phyloP scores from a whole-genome alignment of 2,113 vertebrate species.

The Tachysurus fulvidraco region DNA sequence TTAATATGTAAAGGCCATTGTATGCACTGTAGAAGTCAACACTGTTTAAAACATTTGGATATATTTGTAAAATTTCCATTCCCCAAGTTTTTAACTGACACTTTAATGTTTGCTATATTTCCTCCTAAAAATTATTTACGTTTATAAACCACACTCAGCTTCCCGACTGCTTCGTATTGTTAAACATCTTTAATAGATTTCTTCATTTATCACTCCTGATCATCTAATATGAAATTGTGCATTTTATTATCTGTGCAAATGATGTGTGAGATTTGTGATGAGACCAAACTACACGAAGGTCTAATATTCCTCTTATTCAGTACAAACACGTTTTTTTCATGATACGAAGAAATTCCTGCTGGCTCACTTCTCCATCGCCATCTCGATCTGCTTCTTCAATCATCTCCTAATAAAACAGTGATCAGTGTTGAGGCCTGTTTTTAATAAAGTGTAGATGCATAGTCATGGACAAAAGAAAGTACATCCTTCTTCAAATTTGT shows the following conservation, averaged over 20 bases:
- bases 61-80: not conserved
- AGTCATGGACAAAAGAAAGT: not conserved
- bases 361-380: slow-evolving; percentile 91
- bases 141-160: not conserved
- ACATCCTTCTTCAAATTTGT: not conserved
- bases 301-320: slow-evolving; percentile 62
- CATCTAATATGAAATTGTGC: not conserved
- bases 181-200: not conserved
- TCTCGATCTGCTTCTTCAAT: slow-evolving; percentile 90
- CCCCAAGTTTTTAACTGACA: not conserved
- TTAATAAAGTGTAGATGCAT: not conserved
- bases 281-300: not conserved
- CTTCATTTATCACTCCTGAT: not conserved
- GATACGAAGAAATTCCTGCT: slow-evolving; percentile 91
- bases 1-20: not conserved
- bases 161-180: not conserved
- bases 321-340: slow-evolving; percentile 95
- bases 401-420: slow-evolving; percentile 80
- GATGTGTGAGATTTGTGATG: not conserved
- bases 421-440: not conserved
- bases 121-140: not conserved
- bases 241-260: not conserved
- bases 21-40: not conserved
- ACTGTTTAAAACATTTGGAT: not conserved
- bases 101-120: not conserved